Conservation (phyloP, 1,140 invertebrate species). For the Papilio polyxenes region DNA sequence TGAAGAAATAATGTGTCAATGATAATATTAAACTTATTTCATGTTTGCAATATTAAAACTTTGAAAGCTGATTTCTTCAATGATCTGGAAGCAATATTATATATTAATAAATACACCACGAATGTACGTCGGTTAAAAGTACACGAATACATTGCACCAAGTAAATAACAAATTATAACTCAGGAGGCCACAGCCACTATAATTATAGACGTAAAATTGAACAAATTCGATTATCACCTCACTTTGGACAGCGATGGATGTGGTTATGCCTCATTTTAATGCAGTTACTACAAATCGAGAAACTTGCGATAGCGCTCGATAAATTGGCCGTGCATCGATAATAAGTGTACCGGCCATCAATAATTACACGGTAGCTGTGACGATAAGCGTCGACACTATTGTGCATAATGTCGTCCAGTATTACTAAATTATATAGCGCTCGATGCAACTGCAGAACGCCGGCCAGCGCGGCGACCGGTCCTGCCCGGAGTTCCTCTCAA, state of each 20-base stretch:
- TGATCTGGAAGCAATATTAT: not conserved
- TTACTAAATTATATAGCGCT: slow-evolving; percentile 70
- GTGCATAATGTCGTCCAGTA: slow-evolving; percentile 70
- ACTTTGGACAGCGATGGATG: slow-evolving; percentile 49
- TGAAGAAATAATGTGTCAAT: not conserved
- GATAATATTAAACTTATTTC: no score
- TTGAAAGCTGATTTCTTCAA: not conserved
- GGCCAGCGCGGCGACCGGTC: slow-evolving; percentile 51
- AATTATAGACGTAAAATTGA: slow-evolving; percentile 59
- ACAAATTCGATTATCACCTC: slow-evolving; percentile 58
- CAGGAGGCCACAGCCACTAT: slow-evolving; percentile 41
- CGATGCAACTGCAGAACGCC: slow-evolving; percentile 37
- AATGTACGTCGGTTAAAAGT: not conserved
- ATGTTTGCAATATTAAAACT: not conserved
- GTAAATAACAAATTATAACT: slow-evolving; percentile 51
- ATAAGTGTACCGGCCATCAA: slow-evolving; percentile 57
- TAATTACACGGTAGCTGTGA: slow-evolving; percentile 69
- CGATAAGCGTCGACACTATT: slow-evolving; percentile 70
- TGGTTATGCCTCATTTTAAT: slow-evolving; percentile 69
- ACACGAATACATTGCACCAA: slow-evolving; percentile 11
- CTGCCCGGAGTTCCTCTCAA: slow-evolving; percentile 41
- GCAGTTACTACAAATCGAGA: slow-evolving; percentile 67
- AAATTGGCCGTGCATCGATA: slow-evolving; percentile 61
- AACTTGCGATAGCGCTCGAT: slow-evolving; percentile 58
- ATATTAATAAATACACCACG: not conserved